Conservation (phyloP, 2,888 invertebrate genomes). For the Cetonia aurata region DNA sequence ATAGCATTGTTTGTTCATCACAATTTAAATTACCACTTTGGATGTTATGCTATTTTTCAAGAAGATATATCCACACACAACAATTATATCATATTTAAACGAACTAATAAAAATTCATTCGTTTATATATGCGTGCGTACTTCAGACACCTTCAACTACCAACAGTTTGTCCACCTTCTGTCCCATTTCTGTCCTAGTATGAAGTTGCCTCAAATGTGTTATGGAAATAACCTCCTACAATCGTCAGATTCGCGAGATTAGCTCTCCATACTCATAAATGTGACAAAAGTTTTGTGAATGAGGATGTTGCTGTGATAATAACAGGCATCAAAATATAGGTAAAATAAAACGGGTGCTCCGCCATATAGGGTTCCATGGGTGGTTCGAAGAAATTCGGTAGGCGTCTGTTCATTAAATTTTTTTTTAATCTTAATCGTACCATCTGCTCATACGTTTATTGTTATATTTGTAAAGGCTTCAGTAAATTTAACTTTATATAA, state of each 20-base stretch:
- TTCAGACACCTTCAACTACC: too few species aligned
- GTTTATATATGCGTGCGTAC: too few species aligned
- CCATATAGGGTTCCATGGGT: not conserved
- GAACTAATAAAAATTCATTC: too few species aligned
- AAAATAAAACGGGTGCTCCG: too few species aligned
- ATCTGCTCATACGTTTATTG: slow-evolving; percentile 15
- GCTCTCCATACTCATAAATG: not conserved
- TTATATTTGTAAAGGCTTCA: not conserved
- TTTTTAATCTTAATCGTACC: slow-evolving; percentile 11
- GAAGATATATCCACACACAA: too few species aligned
- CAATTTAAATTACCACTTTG: too few species aligned
- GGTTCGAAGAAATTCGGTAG: slow-evolving; percentile 31
- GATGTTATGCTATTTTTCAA: too few species aligned
- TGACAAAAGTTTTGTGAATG: slow-evolving; percentile 19
- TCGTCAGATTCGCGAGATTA: slow-evolving; percentile 5
- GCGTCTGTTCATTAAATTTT: slow-evolving; percentile 10
- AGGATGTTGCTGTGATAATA: slow-evolving; percentile 10
- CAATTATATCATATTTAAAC: too few species aligned
- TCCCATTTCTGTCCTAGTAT: too few species aligned
- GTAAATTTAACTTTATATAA: too few species aligned
- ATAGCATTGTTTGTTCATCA: too few species aligned
- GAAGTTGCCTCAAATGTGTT: slow-evolving; percentile 27
- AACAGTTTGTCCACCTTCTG: slow-evolving; percentile 9
- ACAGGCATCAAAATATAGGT: not conserved
- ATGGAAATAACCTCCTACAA: slow-evolving; percentile 38